These are phyloP conservation scores for Blastomussa wellsi DNA, from an alignment of 92 coral and sea anemone species.

Conservation along the genomic window DNA sequence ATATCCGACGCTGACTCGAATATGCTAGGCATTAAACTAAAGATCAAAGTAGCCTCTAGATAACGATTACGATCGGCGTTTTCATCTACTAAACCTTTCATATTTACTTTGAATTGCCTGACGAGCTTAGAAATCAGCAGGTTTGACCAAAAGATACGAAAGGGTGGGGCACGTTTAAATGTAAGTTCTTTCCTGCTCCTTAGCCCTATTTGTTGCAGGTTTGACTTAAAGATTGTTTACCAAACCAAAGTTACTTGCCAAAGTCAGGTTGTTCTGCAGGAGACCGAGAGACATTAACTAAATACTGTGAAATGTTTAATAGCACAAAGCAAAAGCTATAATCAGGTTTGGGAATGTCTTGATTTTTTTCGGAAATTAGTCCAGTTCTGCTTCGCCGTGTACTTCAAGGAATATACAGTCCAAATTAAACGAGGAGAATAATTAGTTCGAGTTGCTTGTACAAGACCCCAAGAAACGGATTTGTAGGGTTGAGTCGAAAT, in stretches of 20 bases:
- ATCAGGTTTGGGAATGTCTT: no score
- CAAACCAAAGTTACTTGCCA: neutral
- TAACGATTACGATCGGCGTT: neutral
- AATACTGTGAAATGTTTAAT: neutral
- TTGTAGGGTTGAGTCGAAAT: no score
- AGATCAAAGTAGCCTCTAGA: neutral
- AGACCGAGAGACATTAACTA: neutral
- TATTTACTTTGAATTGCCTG: neutral
- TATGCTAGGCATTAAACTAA: neutral
- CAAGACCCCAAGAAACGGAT: no score
- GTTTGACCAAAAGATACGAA: neutral
- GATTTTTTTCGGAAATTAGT: no score
- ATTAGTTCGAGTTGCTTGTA: no score
- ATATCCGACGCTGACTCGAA: neutral
- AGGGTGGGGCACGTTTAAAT: neutral
- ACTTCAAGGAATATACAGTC: no score
- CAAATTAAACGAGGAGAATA: no score
- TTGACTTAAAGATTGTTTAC: neutral
- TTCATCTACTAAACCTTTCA: neutral
- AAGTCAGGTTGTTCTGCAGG: neutral
- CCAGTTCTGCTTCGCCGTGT: no score
- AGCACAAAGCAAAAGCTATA: neutral
- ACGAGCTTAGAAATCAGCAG: neutral
- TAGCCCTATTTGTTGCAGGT: neutral
- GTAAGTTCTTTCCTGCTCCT: neutral